Percentiles rank a stretch among this genome's conserved stretches.
Conservation (phyloP, 2,113 vertebrate species). For the Cyprinodon variegatus region DNA sequence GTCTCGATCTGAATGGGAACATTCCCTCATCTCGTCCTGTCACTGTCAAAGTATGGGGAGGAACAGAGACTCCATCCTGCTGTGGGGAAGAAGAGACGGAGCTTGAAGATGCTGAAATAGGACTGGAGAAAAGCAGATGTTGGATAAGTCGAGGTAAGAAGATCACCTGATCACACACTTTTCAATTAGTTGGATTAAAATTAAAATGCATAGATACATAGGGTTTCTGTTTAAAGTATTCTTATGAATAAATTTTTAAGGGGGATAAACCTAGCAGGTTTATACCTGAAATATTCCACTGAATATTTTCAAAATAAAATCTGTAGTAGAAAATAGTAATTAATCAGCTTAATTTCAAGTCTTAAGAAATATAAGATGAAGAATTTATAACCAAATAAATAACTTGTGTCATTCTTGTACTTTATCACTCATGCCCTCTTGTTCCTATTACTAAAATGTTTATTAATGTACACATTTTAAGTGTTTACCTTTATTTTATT, state of each 20-base stretch:
- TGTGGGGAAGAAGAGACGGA: constrained; percentile 4
- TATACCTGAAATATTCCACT: not conserved
- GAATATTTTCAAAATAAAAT: not conserved
- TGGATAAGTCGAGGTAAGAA: constrained; percentile 60
- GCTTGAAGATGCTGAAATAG: constrained; percentile 13
- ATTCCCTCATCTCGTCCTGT: constrained; percentile 30
- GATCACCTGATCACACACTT: not conserved
- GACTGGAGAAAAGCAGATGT: constrained; percentile 28
- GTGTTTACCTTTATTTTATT: too few relatives aligned
- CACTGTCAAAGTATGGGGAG: constrained; percentile 26
- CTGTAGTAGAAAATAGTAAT: too few relatives aligned
- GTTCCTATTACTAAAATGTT: too few relatives aligned
- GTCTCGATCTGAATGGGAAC: constrained; percentile 66
- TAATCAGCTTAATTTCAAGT: too few relatives aligned
- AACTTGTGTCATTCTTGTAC: too few relatives aligned
- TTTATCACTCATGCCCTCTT: too few relatives aligned
- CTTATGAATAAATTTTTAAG: not conserved
- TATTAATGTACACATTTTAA: too few relatives aligned
- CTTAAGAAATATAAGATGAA: too few relatives aligned
- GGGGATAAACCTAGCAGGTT: not conserved
- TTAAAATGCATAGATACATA: too few relatives aligned
- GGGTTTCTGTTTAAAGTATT: not conserved
- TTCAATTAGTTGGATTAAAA: not conserved
- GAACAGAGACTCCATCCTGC: constrained; percentile 9
- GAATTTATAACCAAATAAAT: too few relatives aligned